phyloP scores from a whole-genome alignment of 2,113 vertebrate genomes.

The Charadrius vociferus region DNA sequence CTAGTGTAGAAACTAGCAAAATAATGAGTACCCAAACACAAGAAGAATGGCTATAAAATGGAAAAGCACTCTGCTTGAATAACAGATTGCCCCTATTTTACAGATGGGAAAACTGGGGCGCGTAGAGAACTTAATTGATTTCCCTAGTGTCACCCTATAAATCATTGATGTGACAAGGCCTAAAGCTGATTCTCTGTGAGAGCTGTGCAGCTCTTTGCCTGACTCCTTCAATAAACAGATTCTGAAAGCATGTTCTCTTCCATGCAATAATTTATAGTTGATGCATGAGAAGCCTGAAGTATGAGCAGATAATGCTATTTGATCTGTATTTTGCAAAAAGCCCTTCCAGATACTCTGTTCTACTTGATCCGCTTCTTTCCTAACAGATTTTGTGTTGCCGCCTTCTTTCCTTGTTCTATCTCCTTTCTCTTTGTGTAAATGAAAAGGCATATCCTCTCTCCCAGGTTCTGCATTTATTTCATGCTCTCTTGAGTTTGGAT shows the following conservation, averaged over 20 bases:
- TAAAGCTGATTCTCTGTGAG: conserved; percentile 67
- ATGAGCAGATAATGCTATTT: conserved; percentile 33
- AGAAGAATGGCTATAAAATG: not conserved
- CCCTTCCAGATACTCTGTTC: conserved; percentile 21
- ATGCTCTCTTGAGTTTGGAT: conserved; percentile 50
- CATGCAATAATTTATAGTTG: conserved; percentile 47
- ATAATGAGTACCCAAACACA: not conserved
- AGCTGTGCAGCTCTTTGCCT: conserved; percentile 39
- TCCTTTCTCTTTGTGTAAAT: conserved; percentile 33
- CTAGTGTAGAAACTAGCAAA: not conserved
- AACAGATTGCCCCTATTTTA: conserved; percentile 50
- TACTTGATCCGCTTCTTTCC: conserved; percentile 9
- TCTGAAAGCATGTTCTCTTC: conserved; percentile 51
- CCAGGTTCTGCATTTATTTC: conserved; percentile 60
- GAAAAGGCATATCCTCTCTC: conserved; percentile 19
- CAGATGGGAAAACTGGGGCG: conserved; percentile 48
- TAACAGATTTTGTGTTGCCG: not conserved
- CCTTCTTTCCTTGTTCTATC: not conserved
- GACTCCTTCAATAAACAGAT: conserved; percentile 46
- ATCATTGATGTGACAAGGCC: conserved; percentile 71
- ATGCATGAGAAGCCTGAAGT: conserved; percentile 44
- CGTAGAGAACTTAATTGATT: conserved; percentile 57
- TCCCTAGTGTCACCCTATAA: conserved; percentile 55
- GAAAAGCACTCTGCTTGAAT: conserved; percentile 10
- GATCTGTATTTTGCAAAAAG: conserved; percentile 42